A percentile compares a stretch with the other conserved stretches of the same genome.
Conservation (phyloP, 1,140 invertebrate genomes). For the Meloidogyne hapla region DNA sequence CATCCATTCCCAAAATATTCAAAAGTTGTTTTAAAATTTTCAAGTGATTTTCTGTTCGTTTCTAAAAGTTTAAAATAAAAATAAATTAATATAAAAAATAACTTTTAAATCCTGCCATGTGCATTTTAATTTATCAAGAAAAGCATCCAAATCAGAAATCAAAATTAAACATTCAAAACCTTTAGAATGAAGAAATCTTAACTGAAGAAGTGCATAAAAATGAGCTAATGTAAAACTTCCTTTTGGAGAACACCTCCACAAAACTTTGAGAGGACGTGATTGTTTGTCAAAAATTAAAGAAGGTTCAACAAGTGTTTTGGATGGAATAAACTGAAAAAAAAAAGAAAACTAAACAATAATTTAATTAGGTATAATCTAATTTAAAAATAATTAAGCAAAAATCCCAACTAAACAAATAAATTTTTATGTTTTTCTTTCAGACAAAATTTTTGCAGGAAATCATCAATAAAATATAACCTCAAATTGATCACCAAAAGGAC, state of each 20-base stretch:
- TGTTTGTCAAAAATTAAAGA: neutral
- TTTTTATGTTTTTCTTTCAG: too few relatives aligned
- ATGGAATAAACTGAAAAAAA: conserved; percentile 1
- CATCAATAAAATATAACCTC: conserved; percentile 15
- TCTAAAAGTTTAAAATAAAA: conserved; percentile 20
- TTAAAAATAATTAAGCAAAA: too few relatives aligned
- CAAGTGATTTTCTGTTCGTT: conserved; percentile 88
- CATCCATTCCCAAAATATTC: conserved; percentile 84
- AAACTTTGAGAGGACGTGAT: conserved; percentile 26
- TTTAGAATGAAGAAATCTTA: conserved; percentile 31
- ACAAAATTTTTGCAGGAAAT: too few relatives aligned
- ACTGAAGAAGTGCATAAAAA: conserved; percentile 44
- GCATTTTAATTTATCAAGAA: conserved; percentile 98
- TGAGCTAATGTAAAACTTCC: conserved; percentile 56
- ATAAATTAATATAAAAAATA: neutral
- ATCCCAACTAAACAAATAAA: too few relatives aligned
- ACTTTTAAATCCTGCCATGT: conserved; percentile 86
- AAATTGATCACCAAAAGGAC: conserved; percentile 11
- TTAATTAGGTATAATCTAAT: too few relatives aligned
- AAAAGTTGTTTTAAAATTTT: conserved; percentile 89
- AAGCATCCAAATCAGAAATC: conserved; percentile 96
- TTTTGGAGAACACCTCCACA: conserved; percentile 54
- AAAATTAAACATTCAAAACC: conserved; percentile 79
- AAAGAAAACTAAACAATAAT: neutral
- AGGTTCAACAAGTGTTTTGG: neutral